Conservation (phyloP, 2,797 vertebrate species). For the Halcyon badia region DNA sequence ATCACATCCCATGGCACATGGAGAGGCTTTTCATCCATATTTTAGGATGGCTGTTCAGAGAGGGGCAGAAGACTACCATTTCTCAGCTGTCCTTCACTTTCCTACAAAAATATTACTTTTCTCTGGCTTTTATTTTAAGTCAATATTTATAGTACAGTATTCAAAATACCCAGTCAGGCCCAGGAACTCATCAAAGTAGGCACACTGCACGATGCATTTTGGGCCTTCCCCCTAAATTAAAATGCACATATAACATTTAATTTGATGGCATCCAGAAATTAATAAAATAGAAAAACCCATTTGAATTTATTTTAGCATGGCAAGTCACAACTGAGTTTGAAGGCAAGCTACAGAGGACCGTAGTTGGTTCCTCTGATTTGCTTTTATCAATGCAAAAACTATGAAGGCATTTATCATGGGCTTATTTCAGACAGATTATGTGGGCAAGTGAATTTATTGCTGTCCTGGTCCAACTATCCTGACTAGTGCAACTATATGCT, state of each 20-base stretch:
- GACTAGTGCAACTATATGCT: neutral
- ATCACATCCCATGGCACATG: neutral
- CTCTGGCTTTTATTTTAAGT: neutral
- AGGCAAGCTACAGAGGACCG: neutral
- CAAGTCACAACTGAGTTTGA: neutral
- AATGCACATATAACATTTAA: neutral
- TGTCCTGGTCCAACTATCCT: neutral
- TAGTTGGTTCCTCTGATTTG: neutral
- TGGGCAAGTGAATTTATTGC: neutral
- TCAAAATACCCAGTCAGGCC: neutral
- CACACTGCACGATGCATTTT: accelerated
- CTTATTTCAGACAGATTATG: neutral
- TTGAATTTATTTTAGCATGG: neutral
- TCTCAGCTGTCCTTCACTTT: neutral
- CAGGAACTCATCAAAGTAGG: neutral
- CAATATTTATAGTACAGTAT: neutral
- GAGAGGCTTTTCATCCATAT: neutral
- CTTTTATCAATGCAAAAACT: neutral
- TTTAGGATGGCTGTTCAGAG: neutral
- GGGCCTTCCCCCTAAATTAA: neutral
- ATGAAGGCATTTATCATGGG: neutral
- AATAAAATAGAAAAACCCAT: neutral
- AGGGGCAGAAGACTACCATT: neutral
- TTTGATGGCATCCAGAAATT: neutral
- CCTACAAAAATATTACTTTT: neutral